These are phyloP conservation scores for Pocillopora damicornis DNA, from an alignment of 64 coral and sea anemone genomes.

Conservation along the genomic window DNA sequence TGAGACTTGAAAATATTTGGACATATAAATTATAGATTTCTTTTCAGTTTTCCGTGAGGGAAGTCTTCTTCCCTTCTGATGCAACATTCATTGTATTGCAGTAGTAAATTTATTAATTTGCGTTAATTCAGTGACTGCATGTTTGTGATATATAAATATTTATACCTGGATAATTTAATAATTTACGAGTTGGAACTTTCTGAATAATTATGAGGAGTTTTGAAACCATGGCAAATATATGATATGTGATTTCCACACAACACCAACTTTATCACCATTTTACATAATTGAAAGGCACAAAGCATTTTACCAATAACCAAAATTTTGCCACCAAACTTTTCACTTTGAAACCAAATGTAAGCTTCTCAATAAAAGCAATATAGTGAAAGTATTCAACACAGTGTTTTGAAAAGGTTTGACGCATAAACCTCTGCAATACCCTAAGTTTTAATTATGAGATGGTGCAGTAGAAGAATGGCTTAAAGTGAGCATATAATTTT, in stretches of 20 bases:
- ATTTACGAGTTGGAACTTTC: constrained; percentile 2
- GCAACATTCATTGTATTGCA: background rate
- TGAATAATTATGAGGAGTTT: background rate
- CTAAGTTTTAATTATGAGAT: background rate
- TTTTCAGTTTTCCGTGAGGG: background rate
- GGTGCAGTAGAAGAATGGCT: background rate
- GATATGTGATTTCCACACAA: background rate
- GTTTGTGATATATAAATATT: constrained; percentile 21
- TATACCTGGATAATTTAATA: constrained; percentile 17
- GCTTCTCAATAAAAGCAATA: background rate
- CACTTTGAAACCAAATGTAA: too few species aligned
- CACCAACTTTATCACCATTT: background rate
- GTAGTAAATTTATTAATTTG: background rate
- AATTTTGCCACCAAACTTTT: too few species aligned
- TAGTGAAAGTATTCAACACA: background rate
- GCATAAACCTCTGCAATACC: background rate
- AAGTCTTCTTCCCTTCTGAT: background rate
- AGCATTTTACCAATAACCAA: background rate
- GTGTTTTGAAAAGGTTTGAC: background rate
- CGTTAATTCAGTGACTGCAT: background rate
- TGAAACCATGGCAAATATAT: background rate
- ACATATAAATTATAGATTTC: constrained; percentile 16
- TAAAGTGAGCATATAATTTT: too few species aligned
- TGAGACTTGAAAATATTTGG: background rate
- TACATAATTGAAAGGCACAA: background rate